phyloP scores from a whole-genome alignment of 2,113 vertebrate species.

The Spea bombifrons region DNA sequence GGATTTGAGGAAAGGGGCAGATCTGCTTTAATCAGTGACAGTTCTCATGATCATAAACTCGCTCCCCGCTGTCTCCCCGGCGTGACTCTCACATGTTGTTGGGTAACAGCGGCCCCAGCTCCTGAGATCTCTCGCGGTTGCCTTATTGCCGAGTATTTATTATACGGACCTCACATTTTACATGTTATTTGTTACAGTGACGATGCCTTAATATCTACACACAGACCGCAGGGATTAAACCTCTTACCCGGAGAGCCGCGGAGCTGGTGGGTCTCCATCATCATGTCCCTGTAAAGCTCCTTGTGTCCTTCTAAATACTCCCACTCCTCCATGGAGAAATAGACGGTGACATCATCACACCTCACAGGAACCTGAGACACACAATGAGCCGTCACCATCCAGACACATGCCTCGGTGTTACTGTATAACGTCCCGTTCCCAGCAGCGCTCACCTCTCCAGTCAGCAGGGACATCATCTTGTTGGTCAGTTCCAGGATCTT shows the following conservation, averaged over 20 bases:
- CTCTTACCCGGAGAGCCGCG: background rate
- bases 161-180: too few species aligned
- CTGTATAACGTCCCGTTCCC: background rate
- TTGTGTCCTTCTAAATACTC: background rate
- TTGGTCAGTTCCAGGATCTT: background rate
- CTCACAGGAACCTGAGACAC: background rate
- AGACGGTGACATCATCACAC: background rate
- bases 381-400: background rate
- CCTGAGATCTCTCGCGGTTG: too few species aligned
- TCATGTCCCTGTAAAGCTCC: background rate
- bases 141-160: too few species aligned
- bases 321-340: background rate
- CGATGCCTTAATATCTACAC: too few species aligned
- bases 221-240: too few species aligned
- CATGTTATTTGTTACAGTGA: too few species aligned
- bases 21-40: too few species aligned
- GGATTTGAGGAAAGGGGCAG: too few species aligned
- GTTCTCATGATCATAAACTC: too few species aligned
- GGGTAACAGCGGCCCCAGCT: too few species aligned
- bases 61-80: too few species aligned
- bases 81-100: too few species aligned
- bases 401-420: background rate
- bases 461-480: background rate
- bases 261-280: background rate
- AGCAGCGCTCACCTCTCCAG: background rate